Percentiles rank a stretch among this genome's conserved stretches.
These are phyloP conservation scores for Rostratula benghalensis DNA, from an alignment of 2,113 vertebrate genomes.

Conservation along the genomic window DNA sequence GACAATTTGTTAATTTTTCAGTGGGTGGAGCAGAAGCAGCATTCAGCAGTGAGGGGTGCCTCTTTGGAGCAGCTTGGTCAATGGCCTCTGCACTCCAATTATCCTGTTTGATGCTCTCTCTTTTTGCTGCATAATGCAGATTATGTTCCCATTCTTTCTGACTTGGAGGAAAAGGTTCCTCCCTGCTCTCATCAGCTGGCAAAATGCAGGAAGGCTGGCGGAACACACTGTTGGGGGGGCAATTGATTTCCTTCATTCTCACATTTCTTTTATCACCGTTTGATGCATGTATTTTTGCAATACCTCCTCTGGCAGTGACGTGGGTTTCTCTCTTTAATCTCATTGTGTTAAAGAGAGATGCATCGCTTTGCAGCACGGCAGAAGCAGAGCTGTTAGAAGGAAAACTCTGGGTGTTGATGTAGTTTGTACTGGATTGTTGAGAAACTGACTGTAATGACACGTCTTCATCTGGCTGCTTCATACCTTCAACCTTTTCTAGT, in stretches of 20 bases:
- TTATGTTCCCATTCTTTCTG: conserved; percentile 15
- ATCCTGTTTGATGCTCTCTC: neutral
- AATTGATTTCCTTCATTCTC: conserved; percentile 16
- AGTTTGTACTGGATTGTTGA: conserved; percentile 12
- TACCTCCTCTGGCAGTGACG: conserved; percentile 24
- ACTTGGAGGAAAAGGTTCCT: neutral
- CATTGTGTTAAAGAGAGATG: neutral
- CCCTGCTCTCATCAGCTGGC: conserved; percentile 23
- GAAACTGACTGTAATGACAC: neutral
- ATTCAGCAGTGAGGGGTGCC: neutral
- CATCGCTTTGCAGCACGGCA: neutral
- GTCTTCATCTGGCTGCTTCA: conserved; percentile 3
- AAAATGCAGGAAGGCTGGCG: neutral
- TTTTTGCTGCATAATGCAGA: conserved; percentile 6
- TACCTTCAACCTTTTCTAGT: neutral
- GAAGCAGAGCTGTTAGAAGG: conserved; percentile 9
- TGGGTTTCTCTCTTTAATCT: conserved; percentile 36
- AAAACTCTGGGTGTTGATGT: neutral
- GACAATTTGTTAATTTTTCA: neutral
- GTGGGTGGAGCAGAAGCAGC: neutral
- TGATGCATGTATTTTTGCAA: neutral
- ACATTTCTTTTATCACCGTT: neutral
- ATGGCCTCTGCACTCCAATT: neutral
- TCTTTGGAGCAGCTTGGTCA: neutral
- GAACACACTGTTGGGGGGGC: neutral